phyloP scores from a whole-genome alignment of 2,797 vertebrate genomes.

The Phaenicophaeus curvirostris region DNA sequence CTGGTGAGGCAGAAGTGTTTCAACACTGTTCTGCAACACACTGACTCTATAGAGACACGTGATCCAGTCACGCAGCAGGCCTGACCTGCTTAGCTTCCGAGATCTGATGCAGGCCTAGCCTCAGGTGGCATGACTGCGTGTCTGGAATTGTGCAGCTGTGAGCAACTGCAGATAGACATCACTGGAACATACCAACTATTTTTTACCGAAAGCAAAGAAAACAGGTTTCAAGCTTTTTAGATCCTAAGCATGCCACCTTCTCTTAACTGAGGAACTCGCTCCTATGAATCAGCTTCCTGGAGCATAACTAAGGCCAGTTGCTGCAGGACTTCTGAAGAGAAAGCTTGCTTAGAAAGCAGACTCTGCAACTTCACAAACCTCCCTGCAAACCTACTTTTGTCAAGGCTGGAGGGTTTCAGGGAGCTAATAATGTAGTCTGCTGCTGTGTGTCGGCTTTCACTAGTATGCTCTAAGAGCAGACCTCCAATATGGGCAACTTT shows the following conservation, averaged over 20 bases:
- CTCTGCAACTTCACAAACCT: neutral
- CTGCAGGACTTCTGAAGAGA: neutral
- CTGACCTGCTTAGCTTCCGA: constrained; percentile 48
- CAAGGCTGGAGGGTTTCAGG: neutral
- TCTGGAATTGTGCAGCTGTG: neutral
- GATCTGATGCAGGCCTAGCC: neutral
- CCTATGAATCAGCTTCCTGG: neutral
- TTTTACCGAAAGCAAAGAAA: neutral
- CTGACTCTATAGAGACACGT: neutral
- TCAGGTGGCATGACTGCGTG: neutral
- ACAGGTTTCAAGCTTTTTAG: neutral
- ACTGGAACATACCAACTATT: neutral
- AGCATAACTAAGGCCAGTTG: neutral
- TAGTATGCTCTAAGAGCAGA: neutral
- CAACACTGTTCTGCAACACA: neutral
- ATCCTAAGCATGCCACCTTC: neutral
- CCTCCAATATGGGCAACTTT: neutral
- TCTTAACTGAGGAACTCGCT: neutral
- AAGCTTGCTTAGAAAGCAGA: neutral
- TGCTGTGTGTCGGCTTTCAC: neutral
- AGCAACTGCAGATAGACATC: neutral
- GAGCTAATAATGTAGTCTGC: neutral
- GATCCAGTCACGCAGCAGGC: constrained; percentile 10
- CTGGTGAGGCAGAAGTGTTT: neutral
- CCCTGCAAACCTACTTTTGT: neutral